These are phyloP conservation scores for Todiramphus saurophagus DNA, from an alignment of 2,113 vertebrate species.

Conservation along the genomic window DNA sequence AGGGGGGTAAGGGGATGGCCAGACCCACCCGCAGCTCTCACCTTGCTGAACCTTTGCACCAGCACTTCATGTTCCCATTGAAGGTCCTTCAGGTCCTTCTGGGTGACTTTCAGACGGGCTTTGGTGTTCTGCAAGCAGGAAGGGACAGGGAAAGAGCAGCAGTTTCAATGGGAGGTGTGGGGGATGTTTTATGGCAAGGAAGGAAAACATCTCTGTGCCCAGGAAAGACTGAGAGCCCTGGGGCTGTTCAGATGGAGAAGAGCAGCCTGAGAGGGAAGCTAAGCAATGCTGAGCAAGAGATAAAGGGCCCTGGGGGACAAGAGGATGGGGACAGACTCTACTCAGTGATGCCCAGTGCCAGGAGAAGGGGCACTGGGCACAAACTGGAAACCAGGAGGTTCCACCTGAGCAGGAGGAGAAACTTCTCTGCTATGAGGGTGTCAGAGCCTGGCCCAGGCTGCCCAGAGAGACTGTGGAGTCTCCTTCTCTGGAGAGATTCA, in stretches of 20 bases:
- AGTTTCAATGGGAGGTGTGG: not conserved
- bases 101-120: conserved; percentile 74
- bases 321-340: too few relatives aligned
- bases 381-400: not conserved
- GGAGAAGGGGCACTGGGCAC: too few relatives aligned
- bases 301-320: too few relatives aligned
- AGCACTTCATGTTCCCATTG: conserved; percentile 82
- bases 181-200: not conserved
- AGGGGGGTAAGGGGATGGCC: not conserved
- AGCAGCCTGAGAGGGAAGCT: too few relatives aligned
- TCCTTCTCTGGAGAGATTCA: not conserved
- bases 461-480: not conserved
- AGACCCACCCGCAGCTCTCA: conserved; percentile 38
- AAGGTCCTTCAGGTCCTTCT: conserved; percentile 81
- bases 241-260: too few relatives aligned
- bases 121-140: conserved; percentile 64
- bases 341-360: too few relatives aligned
- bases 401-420: not conserved
- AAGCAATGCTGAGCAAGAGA: too few relatives aligned
- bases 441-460: not conserved
- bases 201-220: not conserved
- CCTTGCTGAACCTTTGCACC: conserved; percentile 84
- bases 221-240: not conserved
- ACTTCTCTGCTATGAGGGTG: not conserved
- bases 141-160: not conserved